phyloP scores from a whole-genome alignment of 2,113 vertebrate species.

The Prolemur simus region DNA sequence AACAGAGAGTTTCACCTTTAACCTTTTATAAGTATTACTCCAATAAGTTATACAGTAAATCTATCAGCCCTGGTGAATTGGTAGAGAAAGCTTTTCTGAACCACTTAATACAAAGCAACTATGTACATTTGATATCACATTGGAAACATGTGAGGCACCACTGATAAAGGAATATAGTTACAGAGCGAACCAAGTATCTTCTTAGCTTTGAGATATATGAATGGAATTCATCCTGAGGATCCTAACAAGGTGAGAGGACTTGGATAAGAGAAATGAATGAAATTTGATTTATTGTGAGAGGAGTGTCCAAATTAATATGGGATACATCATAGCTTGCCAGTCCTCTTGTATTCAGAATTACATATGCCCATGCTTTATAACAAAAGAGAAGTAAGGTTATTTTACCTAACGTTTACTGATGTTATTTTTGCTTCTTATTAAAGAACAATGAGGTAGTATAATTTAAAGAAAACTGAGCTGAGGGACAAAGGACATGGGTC shows the following conservation, averaged over 20 bases:
- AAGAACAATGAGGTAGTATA: not conserved
- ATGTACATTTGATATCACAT: not conserved
- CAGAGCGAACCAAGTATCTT: not conserved
- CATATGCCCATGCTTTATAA: not conserved
- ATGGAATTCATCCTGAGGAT: not conserved
- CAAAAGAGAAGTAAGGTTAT: not conserved
- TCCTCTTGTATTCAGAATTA: not conserved
- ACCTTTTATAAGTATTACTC: slow-evolving; percentile 46
- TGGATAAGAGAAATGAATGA: not conserved
- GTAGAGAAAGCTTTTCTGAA: slow-evolving; percentile 28
- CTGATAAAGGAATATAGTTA: slow-evolving; percentile 4
- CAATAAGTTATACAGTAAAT: slow-evolving; percentile 57
- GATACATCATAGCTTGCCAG: not conserved
- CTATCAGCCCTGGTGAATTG: not conserved
- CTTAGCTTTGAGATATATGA: not conserved
- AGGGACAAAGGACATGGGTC: not conserved
- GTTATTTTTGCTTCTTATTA: slow-evolving; percentile 10
- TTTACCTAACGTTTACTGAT: not conserved
- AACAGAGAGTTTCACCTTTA: slow-evolving; percentile 59
- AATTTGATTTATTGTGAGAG: not conserved
- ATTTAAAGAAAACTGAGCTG: not conserved
- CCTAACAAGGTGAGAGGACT: not conserved
- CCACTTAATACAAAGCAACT: not conserved
- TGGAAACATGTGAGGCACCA: not conserved
- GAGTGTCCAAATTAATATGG: not conserved